Percentiles rank a stretch among this genome's conserved stretches.
Conservation (phyloP, 2,113 vertebrate species). For the Cisticola juncidis region DNA sequence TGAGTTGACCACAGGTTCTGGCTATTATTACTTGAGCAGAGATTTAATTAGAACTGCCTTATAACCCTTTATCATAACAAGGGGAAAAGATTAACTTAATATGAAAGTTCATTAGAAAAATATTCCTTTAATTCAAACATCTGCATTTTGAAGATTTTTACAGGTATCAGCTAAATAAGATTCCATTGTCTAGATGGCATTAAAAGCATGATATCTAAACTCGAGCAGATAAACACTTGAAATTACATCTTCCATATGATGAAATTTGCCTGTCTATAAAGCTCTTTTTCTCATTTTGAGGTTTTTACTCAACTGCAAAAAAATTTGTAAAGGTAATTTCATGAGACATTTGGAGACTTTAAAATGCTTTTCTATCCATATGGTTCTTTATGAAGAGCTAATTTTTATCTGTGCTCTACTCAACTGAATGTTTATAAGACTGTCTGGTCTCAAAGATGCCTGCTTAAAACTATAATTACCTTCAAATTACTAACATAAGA, state of each 20-base stretch:
- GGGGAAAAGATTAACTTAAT: background rate
- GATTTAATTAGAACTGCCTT: conserved; percentile 42
- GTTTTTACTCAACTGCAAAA: background rate
- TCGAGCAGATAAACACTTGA: conserved; percentile 9
- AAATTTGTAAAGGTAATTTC: conserved; percentile 60
- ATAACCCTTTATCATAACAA: conserved; percentile 29
- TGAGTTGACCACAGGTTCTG: background rate
- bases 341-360: conserved; percentile 46
- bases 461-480: background rate
- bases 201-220: background rate
- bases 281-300: background rate
- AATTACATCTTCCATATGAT: background rate
- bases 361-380: conserved; percentile 47
- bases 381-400: conserved; percentile 59
- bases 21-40: background rate
- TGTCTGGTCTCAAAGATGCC: conserved; percentile 53
- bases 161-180: conserved; percentile 11
- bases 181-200: background rate
- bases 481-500: conserved; percentile 51
- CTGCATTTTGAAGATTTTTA: conserved; percentile 46
- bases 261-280: conserved; percentile 8
- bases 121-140: conserved; percentile 37
- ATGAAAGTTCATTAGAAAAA: conserved; percentile 27
- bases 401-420: conserved; percentile 62
- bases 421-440: conserved; percentile 58